A percentile compares a stretch with the other conserved stretches of the same genome.
Evolutionary conservation across 2,888 invertebrate genomes (phyloP).

Genomic region (Coelopa pilipes): DNA sequence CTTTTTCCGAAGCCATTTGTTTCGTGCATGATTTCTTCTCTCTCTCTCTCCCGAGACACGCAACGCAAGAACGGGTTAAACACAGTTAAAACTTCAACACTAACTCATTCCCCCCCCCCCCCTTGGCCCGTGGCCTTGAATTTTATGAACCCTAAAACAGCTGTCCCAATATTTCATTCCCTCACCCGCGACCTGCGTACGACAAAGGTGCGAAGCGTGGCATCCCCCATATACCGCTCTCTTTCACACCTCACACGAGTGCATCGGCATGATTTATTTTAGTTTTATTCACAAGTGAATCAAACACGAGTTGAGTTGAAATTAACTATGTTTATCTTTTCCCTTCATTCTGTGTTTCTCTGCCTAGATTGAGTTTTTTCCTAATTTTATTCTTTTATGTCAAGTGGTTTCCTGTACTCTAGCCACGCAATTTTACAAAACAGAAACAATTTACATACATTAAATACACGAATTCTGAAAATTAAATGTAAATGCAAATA

Average conservation of each 20-base stretch:
- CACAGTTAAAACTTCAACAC: neutral
- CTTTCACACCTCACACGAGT: neutral
- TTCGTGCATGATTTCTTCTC: neutral
- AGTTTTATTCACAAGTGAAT: neutral
- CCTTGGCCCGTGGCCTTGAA: neutral
- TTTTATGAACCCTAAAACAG: constrained; percentile 7
- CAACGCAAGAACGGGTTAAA: neutral
- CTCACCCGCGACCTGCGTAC: neutral
- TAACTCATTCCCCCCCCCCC: neutral
- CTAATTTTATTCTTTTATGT: too few species aligned
- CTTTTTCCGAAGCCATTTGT: neutral
- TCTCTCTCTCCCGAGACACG: neutral
- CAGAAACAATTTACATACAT: too few species aligned
- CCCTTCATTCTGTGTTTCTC: too few species aligned
- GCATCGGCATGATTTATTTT: neutral
- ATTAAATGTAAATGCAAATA: too few species aligned
- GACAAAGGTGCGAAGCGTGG: neutral
- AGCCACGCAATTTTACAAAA: too few species aligned
- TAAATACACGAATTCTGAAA: too few species aligned
- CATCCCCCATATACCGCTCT: neutral
- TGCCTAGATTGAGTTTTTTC: too few species aligned
- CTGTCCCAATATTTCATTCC: constrained; percentile 37
- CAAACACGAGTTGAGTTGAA: too few species aligned
- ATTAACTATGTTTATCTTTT: too few species aligned
- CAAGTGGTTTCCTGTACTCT: too few species aligned